These are phyloP conservation scores for Oreochromis aureus DNA, from an alignment of 2,113 vertebrate species.

Conservation along the genomic window DNA sequence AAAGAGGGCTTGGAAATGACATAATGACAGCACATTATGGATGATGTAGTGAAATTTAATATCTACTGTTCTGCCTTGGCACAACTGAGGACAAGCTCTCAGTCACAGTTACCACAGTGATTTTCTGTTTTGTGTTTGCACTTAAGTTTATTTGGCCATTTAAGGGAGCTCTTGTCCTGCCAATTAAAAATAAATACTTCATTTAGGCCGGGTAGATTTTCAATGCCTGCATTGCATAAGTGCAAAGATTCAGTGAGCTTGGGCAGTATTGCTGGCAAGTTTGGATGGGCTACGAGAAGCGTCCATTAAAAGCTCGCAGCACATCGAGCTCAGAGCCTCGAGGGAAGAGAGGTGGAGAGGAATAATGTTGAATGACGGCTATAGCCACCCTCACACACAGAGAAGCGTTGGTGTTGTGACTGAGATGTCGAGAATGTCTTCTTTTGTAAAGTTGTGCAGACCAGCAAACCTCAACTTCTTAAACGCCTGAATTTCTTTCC, in stretches of 20 bases:
- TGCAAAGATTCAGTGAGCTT: background rate
- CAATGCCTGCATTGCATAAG: slow-evolving; percentile 4
- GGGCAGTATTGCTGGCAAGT: background rate
- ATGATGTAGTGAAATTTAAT: slow-evolving; percentile 61
- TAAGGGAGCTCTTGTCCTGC: background rate
- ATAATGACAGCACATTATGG: slow-evolving; percentile 55
- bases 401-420: slow-evolving; percentile 12
- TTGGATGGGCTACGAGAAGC: slow-evolving; percentile 36
- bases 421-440: slow-evolving; percentile 9
- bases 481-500: slow-evolving; percentile 15
- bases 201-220: background rate
- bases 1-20: slow-evolving; percentile 47
- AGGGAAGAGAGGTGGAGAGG: slow-evolving; percentile 21
- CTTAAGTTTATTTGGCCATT: background rate
- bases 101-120: slow-evolving; percentile 25
- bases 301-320: slow-evolving; percentile 6
- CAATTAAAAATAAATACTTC: slow-evolving; percentile 49
- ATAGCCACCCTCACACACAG: slow-evolving; percentile 12
- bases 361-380: slow-evolving; percentile 22
- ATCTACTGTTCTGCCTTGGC: slow-evolving; percentile 39
- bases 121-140: slow-evolving; percentile 44
- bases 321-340: background rate
- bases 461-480: background rate
- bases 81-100: background rate
- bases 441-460: background rate